Percentiles rank a stretch among this genome's conserved stretches.
These are phyloP conservation scores for Oceanodroma leucorhoa DNA, from an alignment of 2,797 vertebrate species.

Conservation along the genomic window DNA sequence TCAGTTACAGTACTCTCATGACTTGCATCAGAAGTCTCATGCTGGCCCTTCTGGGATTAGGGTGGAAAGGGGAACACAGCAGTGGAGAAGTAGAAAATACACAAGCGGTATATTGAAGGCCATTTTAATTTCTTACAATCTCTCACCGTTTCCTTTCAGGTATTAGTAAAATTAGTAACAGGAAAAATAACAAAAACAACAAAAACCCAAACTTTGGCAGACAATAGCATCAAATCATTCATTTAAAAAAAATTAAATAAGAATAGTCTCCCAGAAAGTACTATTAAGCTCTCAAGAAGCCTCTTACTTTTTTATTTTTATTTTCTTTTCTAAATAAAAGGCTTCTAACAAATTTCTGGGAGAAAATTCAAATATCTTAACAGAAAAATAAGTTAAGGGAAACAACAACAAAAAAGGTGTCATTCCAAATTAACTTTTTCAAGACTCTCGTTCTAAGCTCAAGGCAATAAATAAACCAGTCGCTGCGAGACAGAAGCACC, in stretches of 20 bases:
- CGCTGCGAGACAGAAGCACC: neutral
- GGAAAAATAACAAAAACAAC: neutral
- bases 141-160: neutral
- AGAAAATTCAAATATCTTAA: constrained; percentile 26
- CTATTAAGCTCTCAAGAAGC: neutral
- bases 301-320: neutral
- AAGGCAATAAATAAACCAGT: constrained; percentile 50
- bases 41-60: constrained; percentile 36
- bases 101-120: neutral
- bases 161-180: constrained; percentile 1
- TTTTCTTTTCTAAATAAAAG: neutral
- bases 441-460: constrained; percentile 8
- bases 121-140: constrained; percentile 26
- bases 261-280: constrained; percentile 22
- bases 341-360: neutral
- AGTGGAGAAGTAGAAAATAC: neutral
- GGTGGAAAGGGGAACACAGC: neutral
- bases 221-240: constrained; percentile 1
- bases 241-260: constrained; percentile 22
- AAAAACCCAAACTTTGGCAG: constrained; percentile 20
- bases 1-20: constrained; percentile 6
- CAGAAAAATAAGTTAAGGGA: constrained; percentile 48
- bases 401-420: neutral
- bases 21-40: constrained; percentile 51
- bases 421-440: constrained; percentile 7